Conservation (phyloP, 1,140 invertebrate genomes). For the Apis mellifera region Amel_HAv3.1 CM009937.2:2398501-2399000, state of each 20-base stretch:
- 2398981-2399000: too few species aligned
- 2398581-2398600: too few species aligned
- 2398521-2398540: too few species aligned
- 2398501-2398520: too few species aligned
- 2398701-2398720: conserved; percentile 22
- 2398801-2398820: conserved; percentile 36
- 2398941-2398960: too few species aligned
- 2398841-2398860: conserved; percentile 1
- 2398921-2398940: background rate
- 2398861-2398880: conserved; percentile 24
- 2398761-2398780: conserved; percentile 27
- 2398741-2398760: background rate
- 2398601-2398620: background rate
- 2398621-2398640: conserved; percentile 15
- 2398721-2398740: conserved; percentile 31
- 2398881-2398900: background rate
- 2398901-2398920: background rate
- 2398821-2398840: conserved; percentile 13
- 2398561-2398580: too few species aligned
- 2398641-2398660: conserved; percentile 9
- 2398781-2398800: conserved; percentile 11
- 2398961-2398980: too few species aligned
- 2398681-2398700: too few species aligned
- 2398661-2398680: too few species aligned
- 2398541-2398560: too few species aligned